Conservation (phyloP, 2,113 vertebrate species). For the Chaetops frenatus region DNA sequence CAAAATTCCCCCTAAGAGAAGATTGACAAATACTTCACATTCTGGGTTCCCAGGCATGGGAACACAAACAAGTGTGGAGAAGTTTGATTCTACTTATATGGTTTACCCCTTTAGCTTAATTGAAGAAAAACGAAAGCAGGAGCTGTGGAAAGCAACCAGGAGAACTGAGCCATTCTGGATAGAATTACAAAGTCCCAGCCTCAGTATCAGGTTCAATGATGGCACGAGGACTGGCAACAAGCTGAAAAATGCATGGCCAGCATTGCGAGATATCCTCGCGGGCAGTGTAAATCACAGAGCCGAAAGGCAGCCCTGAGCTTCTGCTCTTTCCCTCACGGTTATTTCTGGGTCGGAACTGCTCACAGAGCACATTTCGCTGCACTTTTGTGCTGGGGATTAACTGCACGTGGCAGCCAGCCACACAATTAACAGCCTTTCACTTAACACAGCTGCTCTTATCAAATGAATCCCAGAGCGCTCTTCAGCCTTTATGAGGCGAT, state of each 20-base stretch:
- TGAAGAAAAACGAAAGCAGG: slow-evolving; percentile 55
- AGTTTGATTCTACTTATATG: background rate
- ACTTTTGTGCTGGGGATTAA: background rate
- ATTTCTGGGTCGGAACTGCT: background rate
- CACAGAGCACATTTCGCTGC: background rate
- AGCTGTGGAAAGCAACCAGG: slow-evolving; percentile 60
- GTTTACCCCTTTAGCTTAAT: slow-evolving; percentile 52
- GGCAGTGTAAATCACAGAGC: background rate
- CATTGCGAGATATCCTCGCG: slow-evolving; percentile 48
- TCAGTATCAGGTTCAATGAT: slow-evolving; percentile 50
- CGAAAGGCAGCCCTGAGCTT: slow-evolving; percentile 41
- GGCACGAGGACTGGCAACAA: slow-evolving; percentile 71
- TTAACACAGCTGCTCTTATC: background rate
- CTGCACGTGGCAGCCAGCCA: background rate
- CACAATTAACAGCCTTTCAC: slow-evolving; percentile 8
- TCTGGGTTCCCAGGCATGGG: background rate
- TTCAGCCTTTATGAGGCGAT: background rate
- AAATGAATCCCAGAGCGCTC: background rate
- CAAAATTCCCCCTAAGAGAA: background rate
- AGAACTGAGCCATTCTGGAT: slow-evolving; percentile 62
- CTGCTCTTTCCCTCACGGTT: background rate
- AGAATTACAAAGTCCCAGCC: slow-evolving; percentile 64
- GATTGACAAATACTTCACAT: background rate
- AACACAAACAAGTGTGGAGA: background rate
- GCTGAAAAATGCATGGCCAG: slow-evolving; percentile 58